phyloP scores from a whole-genome alignment of 2,113 vertebrate species.

The Varanus komodoensis region DNA sequence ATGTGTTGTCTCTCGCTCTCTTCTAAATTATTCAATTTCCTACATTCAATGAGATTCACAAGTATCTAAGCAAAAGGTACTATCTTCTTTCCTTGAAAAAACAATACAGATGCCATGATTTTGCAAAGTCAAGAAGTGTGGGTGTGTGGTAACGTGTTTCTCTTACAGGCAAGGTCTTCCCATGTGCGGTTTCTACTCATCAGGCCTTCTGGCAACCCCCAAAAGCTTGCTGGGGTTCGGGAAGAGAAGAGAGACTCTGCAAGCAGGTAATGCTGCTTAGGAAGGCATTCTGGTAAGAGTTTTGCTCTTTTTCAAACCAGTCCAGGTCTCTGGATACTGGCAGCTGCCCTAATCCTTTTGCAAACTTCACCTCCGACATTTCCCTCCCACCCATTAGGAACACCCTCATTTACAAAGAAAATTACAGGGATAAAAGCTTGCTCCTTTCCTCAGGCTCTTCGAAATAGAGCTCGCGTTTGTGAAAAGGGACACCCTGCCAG shows the following conservation, averaged over 20 bases:
- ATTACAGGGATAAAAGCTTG: background rate
- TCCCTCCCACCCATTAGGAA: background rate
- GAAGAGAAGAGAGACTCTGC: background rate
- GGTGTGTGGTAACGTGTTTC: background rate
- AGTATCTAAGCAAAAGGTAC: slow-evolving; percentile 32
- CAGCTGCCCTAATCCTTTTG: background rate
- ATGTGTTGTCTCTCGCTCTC: slow-evolving; percentile 36
- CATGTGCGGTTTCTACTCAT: background rate
- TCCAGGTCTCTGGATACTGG: background rate
- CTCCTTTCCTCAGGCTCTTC: background rate
- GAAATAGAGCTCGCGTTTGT: background rate
- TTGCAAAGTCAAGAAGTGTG: slow-evolving; percentile 58
- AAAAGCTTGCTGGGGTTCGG: too few species aligned
- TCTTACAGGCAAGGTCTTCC: background rate
- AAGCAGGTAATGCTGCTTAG: background rate
- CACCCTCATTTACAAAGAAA: background rate
- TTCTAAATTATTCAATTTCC: slow-evolving; percentile 37
- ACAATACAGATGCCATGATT: slow-evolving; percentile 51
- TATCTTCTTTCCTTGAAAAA: background rate
- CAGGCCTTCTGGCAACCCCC: background rate
- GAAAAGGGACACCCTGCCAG: background rate
- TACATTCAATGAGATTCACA: slow-evolving; percentile 51
- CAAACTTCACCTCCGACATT: background rate
- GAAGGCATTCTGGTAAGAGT: background rate
- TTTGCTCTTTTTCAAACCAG: background rate